phyloP scores from a whole-genome alignment of 2,797 vertebrate species.

The Halcyon badia region DNA sequence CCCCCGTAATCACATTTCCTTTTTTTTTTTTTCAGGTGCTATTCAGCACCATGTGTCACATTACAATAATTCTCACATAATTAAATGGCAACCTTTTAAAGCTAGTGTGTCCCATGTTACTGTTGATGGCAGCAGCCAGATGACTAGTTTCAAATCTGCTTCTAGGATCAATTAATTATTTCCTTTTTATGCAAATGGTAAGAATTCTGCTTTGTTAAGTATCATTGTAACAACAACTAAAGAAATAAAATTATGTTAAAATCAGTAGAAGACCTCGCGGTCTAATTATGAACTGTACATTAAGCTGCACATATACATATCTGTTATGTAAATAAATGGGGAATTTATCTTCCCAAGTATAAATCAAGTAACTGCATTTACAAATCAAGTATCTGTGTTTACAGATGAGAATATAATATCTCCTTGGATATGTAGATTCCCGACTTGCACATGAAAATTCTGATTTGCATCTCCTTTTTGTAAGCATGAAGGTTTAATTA shows the following conservation, averaged over 20 bases:
- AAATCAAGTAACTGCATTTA: neutral
- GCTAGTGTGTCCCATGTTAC: constrained; percentile 55
- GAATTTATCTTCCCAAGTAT: neutral
- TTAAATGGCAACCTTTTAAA: constrained; percentile 46
- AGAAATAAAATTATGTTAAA: neutral
- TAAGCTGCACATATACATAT: neutral
- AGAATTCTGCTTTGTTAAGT: constrained; percentile 32
- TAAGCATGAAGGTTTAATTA: neutral
- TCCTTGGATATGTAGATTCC: neutral
- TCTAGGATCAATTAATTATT: constrained; percentile 63
- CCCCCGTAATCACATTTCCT: neutral
- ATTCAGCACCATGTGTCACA: constrained; percentile 39
- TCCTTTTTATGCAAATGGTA: constrained; percentile 61
- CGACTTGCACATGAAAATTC: neutral
- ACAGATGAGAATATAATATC: neutral
- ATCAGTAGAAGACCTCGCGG: neutral
- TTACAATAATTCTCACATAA: constrained; percentile 49
- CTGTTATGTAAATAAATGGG: neutral
- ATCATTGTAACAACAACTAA: neutral
- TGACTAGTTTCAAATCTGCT: constrained; percentile 67
- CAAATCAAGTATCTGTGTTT: neutral
- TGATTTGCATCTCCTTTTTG: neutral
- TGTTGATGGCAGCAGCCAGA: constrained; percentile 64
- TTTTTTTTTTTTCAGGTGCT: constrained; percentile 65
- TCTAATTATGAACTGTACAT: neutral